Evolutionary conservation across 2,888 invertebrate genomes (phyloP).

Genomic region (Cryptocephalus moraei): DNA sequence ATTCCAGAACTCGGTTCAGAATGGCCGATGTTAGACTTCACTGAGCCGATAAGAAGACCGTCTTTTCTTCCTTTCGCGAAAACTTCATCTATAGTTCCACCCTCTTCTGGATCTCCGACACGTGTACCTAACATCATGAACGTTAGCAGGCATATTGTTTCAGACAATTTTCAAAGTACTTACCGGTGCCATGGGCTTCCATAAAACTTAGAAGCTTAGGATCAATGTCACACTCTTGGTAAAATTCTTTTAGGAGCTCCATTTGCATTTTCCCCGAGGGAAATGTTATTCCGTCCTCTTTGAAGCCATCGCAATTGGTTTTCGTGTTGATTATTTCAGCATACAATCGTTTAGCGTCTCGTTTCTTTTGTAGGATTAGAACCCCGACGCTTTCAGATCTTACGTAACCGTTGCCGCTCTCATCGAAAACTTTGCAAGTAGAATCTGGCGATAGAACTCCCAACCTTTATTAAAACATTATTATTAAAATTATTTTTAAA

Average conservation of each 20-base stretch:
- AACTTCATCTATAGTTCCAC: constrained; percentile 69
- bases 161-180: neutral
- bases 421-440: constrained; percentile 84
- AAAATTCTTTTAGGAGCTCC: constrained; percentile 51
- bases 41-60: constrained; percentile 74
- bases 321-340: constrained; percentile 35
- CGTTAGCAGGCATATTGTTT: too few species aligned
- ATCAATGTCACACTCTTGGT: constrained; percentile 57
- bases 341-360: constrained; percentile 42
- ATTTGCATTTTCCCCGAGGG: constrained; percentile 46
- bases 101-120: constrained; percentile 88
- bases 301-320: constrained; percentile 34
- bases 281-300: constrained; percentile 34
- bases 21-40: constrained; percentile 92
- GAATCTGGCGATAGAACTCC: constrained; percentile 78
- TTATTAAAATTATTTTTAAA: too few species aligned
- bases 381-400: constrained; percentile 69
- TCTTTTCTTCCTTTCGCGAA: constrained; percentile 60
- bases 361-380: constrained; percentile 58
- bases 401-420: constrained; percentile 69
- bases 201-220: constrained; percentile 65
- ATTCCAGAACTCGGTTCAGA: constrained; percentile 79
- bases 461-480: constrained; percentile 38
- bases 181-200: constrained; percentile 79
- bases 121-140: constrained; percentile 44